Percentiles rank a stretch among this genome's conserved stretches.
These are phyloP conservation scores for Coelopa pilipes DNA, from an alignment of 2,888 invertebrate species.

Conservation along the genomic window DNA sequence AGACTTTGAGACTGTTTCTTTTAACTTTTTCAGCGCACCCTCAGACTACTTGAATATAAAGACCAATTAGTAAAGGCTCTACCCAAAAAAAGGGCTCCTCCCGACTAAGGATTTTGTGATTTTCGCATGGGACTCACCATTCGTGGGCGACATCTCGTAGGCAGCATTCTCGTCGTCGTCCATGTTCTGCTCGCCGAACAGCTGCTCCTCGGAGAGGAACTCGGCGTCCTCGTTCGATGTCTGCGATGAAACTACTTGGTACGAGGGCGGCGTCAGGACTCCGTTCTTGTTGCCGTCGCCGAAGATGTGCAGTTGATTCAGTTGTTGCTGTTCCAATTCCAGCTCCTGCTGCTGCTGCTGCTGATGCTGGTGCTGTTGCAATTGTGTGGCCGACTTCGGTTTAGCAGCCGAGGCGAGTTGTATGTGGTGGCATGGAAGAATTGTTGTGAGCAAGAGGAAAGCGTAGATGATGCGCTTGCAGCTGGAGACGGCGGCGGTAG, in stretches of 20 bases:
- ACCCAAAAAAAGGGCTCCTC: no score
- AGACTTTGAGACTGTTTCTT: no score
- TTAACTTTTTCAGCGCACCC: no score
- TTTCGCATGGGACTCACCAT: conserved; percentile 57
- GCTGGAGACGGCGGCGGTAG: not conserved
- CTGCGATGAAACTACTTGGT: conserved; percentile 60
- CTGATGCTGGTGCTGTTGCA: conserved; percentile 47
- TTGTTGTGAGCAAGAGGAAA: conserved; percentile 46
- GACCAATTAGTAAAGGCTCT: no score
- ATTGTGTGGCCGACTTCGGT: conserved; percentile 59
- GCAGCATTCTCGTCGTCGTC: conserved; percentile 48
- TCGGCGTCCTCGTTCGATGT: conserved; percentile 64
- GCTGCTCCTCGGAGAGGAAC: conserved; percentile 60
- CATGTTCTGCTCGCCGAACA: conserved; percentile 56
- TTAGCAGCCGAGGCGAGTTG: conserved; percentile 53
- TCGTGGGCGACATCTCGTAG: conserved; percentile 50
- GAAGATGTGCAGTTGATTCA: conserved; percentile 39
- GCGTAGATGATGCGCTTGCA: conserved; percentile 46
- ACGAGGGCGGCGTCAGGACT: conserved; percentile 55
- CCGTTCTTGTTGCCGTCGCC: conserved; percentile 48
- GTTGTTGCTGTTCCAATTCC: conserved; percentile 34
- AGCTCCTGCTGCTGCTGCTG: conserved; percentile 46
- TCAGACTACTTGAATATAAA: no score
- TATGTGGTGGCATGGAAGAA: conserved; percentile 47
- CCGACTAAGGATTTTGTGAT: conserved; percentile 27